Percentiles rank a stretch among this genome's conserved stretches.
These are phyloP conservation scores for Aphelocoma coerulescens DNA, from an alignment of 2,113 vertebrate species.

Conservation along the genomic window DNA sequence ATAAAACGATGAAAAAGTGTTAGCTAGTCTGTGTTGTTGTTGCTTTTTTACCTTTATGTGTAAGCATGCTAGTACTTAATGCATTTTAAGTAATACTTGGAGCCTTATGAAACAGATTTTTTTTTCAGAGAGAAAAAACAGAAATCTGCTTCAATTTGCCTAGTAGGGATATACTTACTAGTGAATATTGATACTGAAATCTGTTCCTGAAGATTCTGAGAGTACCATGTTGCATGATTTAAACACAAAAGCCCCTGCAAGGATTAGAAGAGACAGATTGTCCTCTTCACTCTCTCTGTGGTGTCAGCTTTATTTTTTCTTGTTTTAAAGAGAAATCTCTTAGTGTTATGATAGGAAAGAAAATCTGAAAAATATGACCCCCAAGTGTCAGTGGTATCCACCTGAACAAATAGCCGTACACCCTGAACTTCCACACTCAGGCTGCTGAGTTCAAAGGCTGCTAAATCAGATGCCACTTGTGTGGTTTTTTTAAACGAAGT, in stretches of 20 bases:
- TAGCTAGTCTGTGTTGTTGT: constrained; percentile 48
- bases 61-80: constrained; percentile 56
- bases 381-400: constrained; percentile 8
- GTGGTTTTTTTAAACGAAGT: neutral
- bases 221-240: neutral
- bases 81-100: constrained; percentile 53
- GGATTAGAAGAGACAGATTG: neutral
- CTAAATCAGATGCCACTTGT: constrained; percentile 7
- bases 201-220: neutral
- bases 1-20: constrained; percentile 53
- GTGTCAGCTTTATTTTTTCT: constrained; percentile 6
- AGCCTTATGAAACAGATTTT: neutral
- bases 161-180: neutral
- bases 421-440: constrained; percentile 8
- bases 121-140: neutral
- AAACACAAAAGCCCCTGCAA: neutral
- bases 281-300: neutral
- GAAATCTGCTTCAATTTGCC: neutral
- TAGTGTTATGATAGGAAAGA: constrained; percentile 11
- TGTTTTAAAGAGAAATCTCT: neutral
- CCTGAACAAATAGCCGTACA: constrained; percentile 33
- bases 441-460: constrained; percentile 41
- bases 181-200: neutral
- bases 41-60: constrained; percentile 66
- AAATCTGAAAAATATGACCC: constrained; percentile 47